Evolutionary conservation across 2,888 invertebrate species (phyloP).

Genomic region (Parthenolecanium corni): DNA sequence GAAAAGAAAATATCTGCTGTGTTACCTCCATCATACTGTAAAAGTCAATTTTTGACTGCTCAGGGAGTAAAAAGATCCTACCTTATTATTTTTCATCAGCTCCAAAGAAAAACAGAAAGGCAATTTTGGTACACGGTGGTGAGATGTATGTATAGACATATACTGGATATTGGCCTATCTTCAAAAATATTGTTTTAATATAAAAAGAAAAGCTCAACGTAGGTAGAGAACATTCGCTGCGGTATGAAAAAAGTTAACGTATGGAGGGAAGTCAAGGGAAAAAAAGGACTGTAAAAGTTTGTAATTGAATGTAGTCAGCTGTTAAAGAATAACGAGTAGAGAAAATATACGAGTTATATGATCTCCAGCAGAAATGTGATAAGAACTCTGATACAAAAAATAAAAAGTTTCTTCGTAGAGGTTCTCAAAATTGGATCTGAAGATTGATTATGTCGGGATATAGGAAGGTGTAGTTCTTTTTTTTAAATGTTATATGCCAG

Average conservation of each 20-base stretch:
- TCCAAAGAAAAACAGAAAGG: background rate
- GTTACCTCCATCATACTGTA: background rate
- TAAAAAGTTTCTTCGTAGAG: background rate
- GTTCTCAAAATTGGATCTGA: background rate
- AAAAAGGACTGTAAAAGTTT: conserved; percentile 12
- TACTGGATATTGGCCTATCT: background rate
- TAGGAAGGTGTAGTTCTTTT: too few relatives aligned
- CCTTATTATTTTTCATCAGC: background rate
- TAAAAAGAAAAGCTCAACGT: background rate
- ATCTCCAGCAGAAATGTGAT: background rate
- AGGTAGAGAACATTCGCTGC: background rate
- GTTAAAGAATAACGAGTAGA: conserved; percentile 19
- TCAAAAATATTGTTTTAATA: background rate
- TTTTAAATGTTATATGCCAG: too few relatives aligned
- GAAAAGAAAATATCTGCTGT: too few relatives aligned
- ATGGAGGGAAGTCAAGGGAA: background rate
- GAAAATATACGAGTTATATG: background rate
- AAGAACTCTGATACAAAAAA: background rate
- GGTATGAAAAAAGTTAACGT: background rate
- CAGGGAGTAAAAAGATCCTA: background rate
- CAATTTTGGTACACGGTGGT: background rate
- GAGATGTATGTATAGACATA: background rate
- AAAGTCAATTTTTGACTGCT: background rate
- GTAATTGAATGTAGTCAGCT: conserved; percentile 27
- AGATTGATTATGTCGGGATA: too few relatives aligned